Percentiles rank a stretch among this genome's conserved stretches.
These are phyloP conservation scores for Lysandra coridon DNA, from an alignment of 2,888 invertebrate genomes.

Conservation along the genomic window DNA sequence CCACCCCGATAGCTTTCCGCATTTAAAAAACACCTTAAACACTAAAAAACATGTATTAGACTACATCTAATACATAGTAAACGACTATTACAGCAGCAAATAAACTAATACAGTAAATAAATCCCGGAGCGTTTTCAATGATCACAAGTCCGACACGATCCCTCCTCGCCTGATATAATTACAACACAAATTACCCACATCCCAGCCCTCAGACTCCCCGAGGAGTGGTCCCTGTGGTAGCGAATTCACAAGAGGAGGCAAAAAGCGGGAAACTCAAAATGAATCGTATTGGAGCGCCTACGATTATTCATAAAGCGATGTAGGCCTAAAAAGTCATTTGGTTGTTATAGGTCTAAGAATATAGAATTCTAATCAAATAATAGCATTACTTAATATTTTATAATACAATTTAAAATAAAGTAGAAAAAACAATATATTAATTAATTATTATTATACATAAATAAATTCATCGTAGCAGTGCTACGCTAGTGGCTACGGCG, in stretches of 20 bases:
- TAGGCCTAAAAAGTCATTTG: not conserved
- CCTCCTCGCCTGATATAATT: slow-evolving; percentile 19
- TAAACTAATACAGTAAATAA: not conserved
- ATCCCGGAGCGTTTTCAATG: slow-evolving; percentile 15
- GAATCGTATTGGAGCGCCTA: not conserved
- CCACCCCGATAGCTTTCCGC: too few species aligned
- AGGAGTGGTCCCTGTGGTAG: slow-evolving; percentile 30
- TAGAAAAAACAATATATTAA: too few species aligned
- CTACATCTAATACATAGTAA: not conserved
- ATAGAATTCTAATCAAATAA: too few species aligned
- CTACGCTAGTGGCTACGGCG: slow-evolving; percentile 8
- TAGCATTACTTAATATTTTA: too few species aligned
- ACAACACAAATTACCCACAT: slow-evolving; percentile 51
- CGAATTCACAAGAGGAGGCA: not conserved
- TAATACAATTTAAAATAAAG: too few species aligned
- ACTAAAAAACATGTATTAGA: too few species aligned
- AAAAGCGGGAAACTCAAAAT: not conserved
- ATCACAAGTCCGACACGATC: slow-evolving; percentile 18
- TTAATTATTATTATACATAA: not conserved
- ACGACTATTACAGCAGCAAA: not conserved
- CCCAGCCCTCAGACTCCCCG: slow-evolving; percentile 37
- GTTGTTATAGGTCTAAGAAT: too few species aligned
- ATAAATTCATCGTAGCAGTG: not conserved
- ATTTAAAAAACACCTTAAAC: too few species aligned
- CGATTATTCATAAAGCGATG: not conserved